Conservation (phyloP, 2,888 invertebrate species). For the Dryobotodes eremita region DNA sequence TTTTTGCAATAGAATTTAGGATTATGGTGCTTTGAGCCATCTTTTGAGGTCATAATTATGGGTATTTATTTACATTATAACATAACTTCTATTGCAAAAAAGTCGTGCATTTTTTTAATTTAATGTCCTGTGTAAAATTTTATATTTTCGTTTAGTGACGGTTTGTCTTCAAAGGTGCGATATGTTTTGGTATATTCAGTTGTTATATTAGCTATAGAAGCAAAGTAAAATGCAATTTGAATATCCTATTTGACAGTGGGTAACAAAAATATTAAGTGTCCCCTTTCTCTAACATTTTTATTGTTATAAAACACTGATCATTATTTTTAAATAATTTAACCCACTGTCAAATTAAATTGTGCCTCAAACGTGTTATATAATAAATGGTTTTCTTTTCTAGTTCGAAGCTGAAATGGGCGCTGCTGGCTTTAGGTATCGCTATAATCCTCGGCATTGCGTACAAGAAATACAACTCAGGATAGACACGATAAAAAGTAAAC, state of each 20-base stretch:
- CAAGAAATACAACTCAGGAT: slow-evolving; percentile 73
- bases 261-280: background rate
- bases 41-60: too few species aligned
- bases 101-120: too few species aligned
- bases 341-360: slow-evolving; percentile 13
- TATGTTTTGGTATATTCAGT: background rate
- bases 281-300: background rate
- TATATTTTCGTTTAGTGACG: too few species aligned
- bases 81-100: too few species aligned
- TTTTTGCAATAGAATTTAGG: too few species aligned
- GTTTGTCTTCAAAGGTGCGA: too few species aligned
- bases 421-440: slow-evolving; percentile 79
- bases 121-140: too few species aligned
- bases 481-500: slow-evolving; percentile 42
- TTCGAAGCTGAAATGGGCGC: slow-evolving; percentile 77
- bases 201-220: background rate
- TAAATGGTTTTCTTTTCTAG: slow-evolving; percentile 64
- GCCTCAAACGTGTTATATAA: background rate
- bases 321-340: background rate
- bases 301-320: background rate
- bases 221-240: slow-evolving; percentile 8
- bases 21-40: too few species aligned
- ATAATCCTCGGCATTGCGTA: slow-evolving; percentile 76
- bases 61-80: too few species aligned
- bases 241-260: slow-evolving; percentile 12